Evolutionary conservation across 2,797 vertebrate species (phyloP), one percentile per base, ranked within the genome.

Genomic region (Esox lucius): DNA sequence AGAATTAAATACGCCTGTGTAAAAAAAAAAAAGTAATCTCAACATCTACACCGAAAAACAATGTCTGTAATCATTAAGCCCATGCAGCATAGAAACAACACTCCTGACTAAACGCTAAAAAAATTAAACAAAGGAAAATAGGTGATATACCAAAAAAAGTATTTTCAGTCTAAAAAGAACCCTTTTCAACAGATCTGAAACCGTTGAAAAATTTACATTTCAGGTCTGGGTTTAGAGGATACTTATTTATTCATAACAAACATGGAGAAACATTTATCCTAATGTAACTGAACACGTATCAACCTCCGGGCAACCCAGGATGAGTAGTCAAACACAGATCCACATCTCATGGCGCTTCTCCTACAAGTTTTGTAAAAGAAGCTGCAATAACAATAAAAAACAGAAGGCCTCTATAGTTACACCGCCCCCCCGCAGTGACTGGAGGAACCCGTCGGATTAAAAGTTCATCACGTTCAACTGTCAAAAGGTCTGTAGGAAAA

Each of bases 1-100:
- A 71, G 70, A 93, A 85, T 94, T 94, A 94, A 95, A 95, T 94
- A 95, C 93, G 94, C 93, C 91, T 85, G 80, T 77, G 93, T 91
- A 92, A 90, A 94, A 93, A 80, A 87, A 93, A n/a, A n/a, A n/a
- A n/a, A n/a, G 5, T 1, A 89, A 91, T 87, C 91, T 90, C 90
- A 91, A 94, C 91, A 88, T 87, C 93, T 93, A 94, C 91, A 92
- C 89, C 87, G 90, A 93, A 94, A 94, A 94, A 89, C 87, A 91
- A 76, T 26, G 12, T 62, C 77, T 11, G 11, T 78, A 73, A 77
- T 72, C 61, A 81, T 74, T 70, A 81, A 84, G 16, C 19, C 22
- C 9, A 28, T 16, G 56, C 53, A 59, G n/a, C 7, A 64, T 80
- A 83, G 65, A 69, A 74, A 48, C 5, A 0, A 51, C 15, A 51